Evolutionary conservation across 2,113 vertebrate genomes (phyloP).

Genomic region (Paralichthys olivaceus): DNA sequence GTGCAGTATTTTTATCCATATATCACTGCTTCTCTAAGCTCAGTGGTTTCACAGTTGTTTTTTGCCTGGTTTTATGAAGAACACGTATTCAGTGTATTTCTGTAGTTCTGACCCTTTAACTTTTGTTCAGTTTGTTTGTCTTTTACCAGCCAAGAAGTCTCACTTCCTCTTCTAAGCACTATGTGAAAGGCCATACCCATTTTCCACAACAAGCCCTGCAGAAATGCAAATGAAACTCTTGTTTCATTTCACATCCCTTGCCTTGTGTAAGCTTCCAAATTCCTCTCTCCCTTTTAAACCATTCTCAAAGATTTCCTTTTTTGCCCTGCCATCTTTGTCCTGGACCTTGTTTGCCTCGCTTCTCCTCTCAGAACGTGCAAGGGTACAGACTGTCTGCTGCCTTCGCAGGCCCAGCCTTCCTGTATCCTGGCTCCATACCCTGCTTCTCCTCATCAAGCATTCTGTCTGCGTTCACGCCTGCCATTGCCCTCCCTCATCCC

Average conservation of each 20-base stretch:
- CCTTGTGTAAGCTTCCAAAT: conserved; percentile 11
- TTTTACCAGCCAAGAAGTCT: conserved; percentile 7
- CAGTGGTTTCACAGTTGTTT: conserved; percentile 48
- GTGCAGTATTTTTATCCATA: conserved; percentile 49
- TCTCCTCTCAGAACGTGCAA: not conserved
- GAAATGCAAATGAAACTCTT: conserved; percentile 41
- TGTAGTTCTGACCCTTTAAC: not conserved
- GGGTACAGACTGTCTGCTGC: conserved; percentile 19
- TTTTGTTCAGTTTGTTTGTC: conserved; percentile 31
- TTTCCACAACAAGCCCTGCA: conserved; percentile 31
- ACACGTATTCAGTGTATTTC: not conserved
- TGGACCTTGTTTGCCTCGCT: conserved; percentile 9
- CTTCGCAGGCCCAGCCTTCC: conserved; percentile 33
- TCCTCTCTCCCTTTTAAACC: conserved; percentile 37
- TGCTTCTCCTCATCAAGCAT: conserved; percentile 67
- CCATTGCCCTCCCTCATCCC: conserved; percentile 61
- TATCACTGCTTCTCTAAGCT: conserved; percentile 12
- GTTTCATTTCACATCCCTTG: conserved; percentile 22
- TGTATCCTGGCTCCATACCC: conserved; percentile 48
- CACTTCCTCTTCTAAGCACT: conserved; percentile 42
- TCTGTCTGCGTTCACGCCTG: conserved; percentile 53
- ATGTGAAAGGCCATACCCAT: conserved; percentile 9
- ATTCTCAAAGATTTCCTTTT: conserved; percentile 25
- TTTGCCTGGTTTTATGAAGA: conserved; percentile 28
- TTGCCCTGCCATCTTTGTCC: conserved; percentile 35